Conservation (phyloP, 2,113 vertebrate genomes). For the Apeltes quadracus region DNA sequence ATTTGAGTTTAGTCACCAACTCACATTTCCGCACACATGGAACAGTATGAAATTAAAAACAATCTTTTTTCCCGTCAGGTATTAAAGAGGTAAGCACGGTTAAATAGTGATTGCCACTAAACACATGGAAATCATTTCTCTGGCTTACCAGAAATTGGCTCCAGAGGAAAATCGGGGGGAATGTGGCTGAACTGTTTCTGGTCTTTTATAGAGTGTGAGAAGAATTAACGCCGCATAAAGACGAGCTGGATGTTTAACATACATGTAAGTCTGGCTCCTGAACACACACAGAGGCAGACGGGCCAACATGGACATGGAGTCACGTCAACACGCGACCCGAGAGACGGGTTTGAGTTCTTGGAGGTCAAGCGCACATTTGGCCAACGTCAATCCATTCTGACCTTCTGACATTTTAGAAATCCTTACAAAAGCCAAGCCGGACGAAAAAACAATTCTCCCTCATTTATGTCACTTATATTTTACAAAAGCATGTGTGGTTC, state of each 20-base stretch:
- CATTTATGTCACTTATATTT: background rate
- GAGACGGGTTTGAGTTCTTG: conserved; percentile 17
- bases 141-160: conserved; percentile 59
- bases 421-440: conserved; percentile 4
- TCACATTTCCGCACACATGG: background rate
- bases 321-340: conserved; percentile 8
- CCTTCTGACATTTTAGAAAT: conserved; percentile 15
- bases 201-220: conserved; percentile 56
- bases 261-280: conserved; percentile 27
- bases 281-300: conserved; percentile 56
- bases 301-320: conserved; percentile 18
- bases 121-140: conserved; percentile 73
- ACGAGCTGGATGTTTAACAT: conserved; percentile 57
- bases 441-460: background rate
- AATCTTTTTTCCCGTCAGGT: conserved; percentile 26
- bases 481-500: background rate
- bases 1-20: background rate
- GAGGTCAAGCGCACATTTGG: conserved; percentile 24
- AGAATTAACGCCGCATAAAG: conserved; percentile 58
- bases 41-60: conserved; percentile 4
- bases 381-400: conserved; percentile 3
- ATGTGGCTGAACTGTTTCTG: conserved; percentile 52
- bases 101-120: conserved; percentile 19
- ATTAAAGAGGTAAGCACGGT: conserved; percentile 24
- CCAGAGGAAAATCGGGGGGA: conserved; percentile 48